Evolutionary conservation across 2,888 invertebrate genomes (phyloP), one percentile per base, ranked within the genome.

Genomic region (Lepidocyrtinus sp.): DNA sequence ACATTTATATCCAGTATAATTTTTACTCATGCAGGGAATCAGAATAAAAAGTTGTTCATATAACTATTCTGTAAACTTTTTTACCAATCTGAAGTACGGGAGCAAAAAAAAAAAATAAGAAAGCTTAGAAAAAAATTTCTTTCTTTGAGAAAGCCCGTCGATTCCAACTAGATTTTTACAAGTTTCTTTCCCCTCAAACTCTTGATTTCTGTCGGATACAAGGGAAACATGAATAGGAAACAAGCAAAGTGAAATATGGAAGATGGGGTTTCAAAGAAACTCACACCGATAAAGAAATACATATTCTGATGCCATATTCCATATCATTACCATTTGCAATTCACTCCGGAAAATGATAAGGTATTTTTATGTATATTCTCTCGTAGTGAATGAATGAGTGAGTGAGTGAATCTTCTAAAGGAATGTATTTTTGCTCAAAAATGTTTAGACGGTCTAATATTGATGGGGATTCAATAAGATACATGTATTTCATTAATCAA

Each of bases 91-190:
- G 17, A 50, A 50, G 50, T 50, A 12, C 17, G 50, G 12, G 12
- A 70, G 70, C 61, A 71, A 77, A 64, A 17, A 70, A 67, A 73
- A 61, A 59, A 75, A 69, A 61, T 17, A 50, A 62, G 68, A 61
- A 68, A 50, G 64, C 36, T 12, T 36, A 17, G 50, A 21, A 1
- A 75, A 62, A 62, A 67, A 68, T 74, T 61, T 62, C 62, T 64
- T 65, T 26, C 22, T 24, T 50, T 61, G 25, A 64, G 63, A 73
- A 78, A 62, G 63, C 19, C 63, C 73, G 68, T 78, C 73, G 50
- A 78, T 68, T 69, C 73, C 50, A 78, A 78, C 78, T 78, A 73
- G 68, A 63, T 67, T 78, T 78, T 78, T 78, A 78, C 68, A 72
- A 73, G 65, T 68, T 73, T 78, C 68, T 59, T 71, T 46, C 64